These are phyloP conservation scores for Leptosomus discolor DNA, from an alignment of 2,113 vertebrate genomes.

Conservation along the genomic window DNA sequence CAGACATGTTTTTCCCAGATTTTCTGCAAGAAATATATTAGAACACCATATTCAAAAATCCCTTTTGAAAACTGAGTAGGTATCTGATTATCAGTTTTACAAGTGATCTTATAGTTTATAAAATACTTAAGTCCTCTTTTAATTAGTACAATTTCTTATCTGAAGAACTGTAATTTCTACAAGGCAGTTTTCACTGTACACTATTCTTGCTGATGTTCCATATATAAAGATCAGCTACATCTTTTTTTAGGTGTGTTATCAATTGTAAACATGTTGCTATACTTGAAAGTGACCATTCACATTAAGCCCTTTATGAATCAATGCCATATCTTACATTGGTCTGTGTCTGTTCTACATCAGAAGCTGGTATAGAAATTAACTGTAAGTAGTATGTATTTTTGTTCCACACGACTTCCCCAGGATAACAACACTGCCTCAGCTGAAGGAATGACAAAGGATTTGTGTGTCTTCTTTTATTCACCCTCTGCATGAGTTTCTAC, in stretches of 20 bases:
- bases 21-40: background rate
- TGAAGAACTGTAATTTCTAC: constrained; percentile 3
- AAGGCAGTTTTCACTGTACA: background rate
- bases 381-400: background rate
- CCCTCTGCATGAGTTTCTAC: background rate
- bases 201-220: background rate
- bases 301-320: background rate
- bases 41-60: background rate
- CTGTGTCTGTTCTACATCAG: background rate
- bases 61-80: background rate
- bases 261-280: background rate
- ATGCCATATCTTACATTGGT: background rate
- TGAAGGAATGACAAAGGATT: background rate
- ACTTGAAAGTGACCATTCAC: background rate
- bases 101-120: background rate
- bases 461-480: background rate
- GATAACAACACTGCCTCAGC: background rate
- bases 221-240: background rate
- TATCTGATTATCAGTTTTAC: background rate
- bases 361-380: background rate
- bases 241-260: background rate
- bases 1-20: background rate
- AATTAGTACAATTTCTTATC: constrained; percentile 12
- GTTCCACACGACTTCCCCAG: background rate
- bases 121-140: constrained; percentile 6